These are phyloP conservation scores for Lates calcarifer DNA, from an alignment of 2,113 vertebrate species.

Conservation along the genomic window DNA sequence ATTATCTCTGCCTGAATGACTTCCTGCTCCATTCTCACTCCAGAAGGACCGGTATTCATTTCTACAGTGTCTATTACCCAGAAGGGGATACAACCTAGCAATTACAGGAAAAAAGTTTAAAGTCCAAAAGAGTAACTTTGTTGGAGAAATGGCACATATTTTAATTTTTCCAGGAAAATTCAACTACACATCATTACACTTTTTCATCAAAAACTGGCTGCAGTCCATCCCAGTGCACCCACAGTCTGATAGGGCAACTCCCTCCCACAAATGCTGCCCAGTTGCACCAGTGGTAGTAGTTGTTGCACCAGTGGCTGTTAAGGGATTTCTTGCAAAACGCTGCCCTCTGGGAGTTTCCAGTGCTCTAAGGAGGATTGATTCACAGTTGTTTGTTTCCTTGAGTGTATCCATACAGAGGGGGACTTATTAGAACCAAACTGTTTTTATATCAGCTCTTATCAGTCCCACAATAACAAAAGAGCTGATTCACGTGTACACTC, in stretches of 20 bases:
- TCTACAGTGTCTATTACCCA: constrained; percentile 49
- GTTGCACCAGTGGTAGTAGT: neutral
- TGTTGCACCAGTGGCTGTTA: constrained; percentile 1
- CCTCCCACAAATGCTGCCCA: neutral
- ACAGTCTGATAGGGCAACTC: neutral
- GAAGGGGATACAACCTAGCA: constrained; percentile 55
- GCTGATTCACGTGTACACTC: constrained; percentile 35
- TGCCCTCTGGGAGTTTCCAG: constrained; percentile 6
- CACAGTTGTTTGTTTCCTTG: neutral
- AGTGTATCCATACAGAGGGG: neutral
- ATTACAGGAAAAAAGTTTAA: constrained; percentile 56
- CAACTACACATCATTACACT: neutral
- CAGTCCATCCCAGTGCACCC: neutral
- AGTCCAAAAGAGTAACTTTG: constrained; percentile 33
- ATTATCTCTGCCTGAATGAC: constrained; percentile 66
- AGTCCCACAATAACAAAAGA: constrained; percentile 47
- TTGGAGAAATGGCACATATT: constrained; percentile 6
- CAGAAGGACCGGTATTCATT: constrained; percentile 62
- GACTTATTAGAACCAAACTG: constrained; percentile 28
- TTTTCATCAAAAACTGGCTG: neutral
- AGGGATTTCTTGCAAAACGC: neutral
- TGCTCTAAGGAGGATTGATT: neutral
- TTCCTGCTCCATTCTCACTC: constrained; percentile 47
- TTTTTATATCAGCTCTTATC: constrained; percentile 36
- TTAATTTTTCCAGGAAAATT: constrained; percentile 22